These are phyloP conservation scores for Catocala nupta DNA, from an alignment of 2,888 invertebrate species.

Conservation along the genomic window DNA sequence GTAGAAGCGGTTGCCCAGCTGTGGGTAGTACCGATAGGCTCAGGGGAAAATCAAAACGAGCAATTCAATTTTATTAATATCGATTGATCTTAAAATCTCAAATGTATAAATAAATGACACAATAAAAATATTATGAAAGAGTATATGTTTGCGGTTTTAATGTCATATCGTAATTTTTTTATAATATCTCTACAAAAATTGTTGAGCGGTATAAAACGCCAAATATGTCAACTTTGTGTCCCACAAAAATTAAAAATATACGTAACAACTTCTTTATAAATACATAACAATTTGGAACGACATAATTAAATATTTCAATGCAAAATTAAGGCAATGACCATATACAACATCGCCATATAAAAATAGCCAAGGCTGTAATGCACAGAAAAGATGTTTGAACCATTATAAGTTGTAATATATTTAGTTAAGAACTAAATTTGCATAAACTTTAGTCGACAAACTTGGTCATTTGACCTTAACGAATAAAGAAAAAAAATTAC, in stretches of 20 bases:
- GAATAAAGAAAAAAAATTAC: slow-evolving; percentile 15
- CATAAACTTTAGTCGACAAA: neutral
- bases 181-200: too few species aligned
- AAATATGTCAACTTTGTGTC: neutral
- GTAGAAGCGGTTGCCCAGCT: too few species aligned
- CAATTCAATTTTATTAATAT: too few species aligned
- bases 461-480: slow-evolving; percentile 11
- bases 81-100: too few species aligned
- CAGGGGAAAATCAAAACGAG: too few species aligned
- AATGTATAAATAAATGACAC: too few species aligned
- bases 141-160: too few species aligned
- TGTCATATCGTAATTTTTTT: too few species aligned
- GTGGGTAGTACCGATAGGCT: too few species aligned
- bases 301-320: slow-evolving; percentile 37
- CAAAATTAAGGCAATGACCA: slow-evolving; percentile 46
- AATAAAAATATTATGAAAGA: too few species aligned
- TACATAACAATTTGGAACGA: slow-evolving; percentile 29
- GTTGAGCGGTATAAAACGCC: slow-evolving; percentile 1
- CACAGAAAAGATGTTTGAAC: slow-evolving; percentile 9
- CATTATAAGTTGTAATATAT: slow-evolving; percentile 14
- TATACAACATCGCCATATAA: slow-evolving; percentile 30
- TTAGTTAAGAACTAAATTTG: slow-evolving; percentile 22
- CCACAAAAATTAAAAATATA: too few species aligned
- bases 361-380: slow-evolving; percentile 25
- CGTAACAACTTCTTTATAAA: neutral